These are phyloP conservation scores for Xenopus borealis DNA, from an alignment of 2,113 vertebrate genomes.

Conservation along the genomic window DNA sequence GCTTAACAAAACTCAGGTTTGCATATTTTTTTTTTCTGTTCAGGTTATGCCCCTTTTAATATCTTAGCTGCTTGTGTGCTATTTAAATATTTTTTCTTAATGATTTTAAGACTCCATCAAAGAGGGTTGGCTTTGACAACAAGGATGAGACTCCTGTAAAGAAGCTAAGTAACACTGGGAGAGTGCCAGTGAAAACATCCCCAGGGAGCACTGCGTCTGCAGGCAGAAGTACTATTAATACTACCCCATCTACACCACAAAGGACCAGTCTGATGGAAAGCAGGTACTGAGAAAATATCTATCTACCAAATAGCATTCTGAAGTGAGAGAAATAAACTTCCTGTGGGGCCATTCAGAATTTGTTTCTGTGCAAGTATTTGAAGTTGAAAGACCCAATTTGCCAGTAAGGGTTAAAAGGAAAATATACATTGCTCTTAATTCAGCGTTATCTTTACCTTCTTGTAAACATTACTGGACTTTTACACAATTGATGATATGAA, in stretches of 20 bases:
- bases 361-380: no score
- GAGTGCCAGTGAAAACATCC: constrained; percentile 63
- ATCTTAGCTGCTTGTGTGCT: background rate
- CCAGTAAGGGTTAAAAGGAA: no score
- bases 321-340: no score
- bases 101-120: constrained; percentile 71
- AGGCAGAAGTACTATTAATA: constrained; percentile 54
- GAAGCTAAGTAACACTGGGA: constrained; percentile 79
- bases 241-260: constrained; percentile 68
- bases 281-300: constrained; percentile 63
- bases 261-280: constrained; percentile 83
- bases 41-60: background rate
- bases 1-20: constrained; percentile 84
- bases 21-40: background rate
- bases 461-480: no score
- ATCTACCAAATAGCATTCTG: no score
- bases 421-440: no score
- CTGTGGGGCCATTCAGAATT: no score
- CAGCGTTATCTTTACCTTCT: no score
- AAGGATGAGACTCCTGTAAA: constrained; percentile 79
- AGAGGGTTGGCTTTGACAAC: constrained; percentile 73
- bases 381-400: no score
- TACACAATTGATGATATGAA: no score
- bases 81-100: background rate
- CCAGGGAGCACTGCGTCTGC: constrained; percentile 51